Percentiles rank a stretch among this genome's conserved stretches.
Conservation (phyloP, 2,113 vertebrate species). For the Ondatra zibethicus region DNA sequence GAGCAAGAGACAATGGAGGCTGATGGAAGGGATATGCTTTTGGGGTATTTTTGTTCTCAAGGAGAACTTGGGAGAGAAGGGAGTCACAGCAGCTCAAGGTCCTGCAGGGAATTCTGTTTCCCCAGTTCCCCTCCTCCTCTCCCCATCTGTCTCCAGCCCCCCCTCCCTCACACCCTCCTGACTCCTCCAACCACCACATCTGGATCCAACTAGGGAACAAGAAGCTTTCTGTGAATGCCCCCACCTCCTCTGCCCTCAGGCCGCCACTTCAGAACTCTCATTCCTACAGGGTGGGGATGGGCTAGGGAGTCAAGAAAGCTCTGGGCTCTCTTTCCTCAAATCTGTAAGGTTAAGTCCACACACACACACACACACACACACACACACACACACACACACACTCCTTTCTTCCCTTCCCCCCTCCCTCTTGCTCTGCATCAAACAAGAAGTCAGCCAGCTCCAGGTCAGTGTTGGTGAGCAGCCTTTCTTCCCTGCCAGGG, state of each 20-base stretch:
- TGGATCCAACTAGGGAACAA: conserved; percentile 85
- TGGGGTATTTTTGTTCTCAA: neutral
- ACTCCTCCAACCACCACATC: conserved; percentile 76
- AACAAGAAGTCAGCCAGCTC: neutral
- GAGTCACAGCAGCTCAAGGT: neutral
- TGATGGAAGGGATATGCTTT: neutral
- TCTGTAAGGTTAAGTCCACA: neutral
- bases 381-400: neutral
- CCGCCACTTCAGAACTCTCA: neutral
- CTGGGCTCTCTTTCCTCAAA: conserved; percentile 13
- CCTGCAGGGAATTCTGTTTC: neutral
- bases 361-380: neutral
- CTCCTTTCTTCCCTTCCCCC: neutral
- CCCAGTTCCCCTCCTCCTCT: neutral
- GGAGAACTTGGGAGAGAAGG: neutral
- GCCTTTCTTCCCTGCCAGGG: neutral
- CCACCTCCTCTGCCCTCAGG: conserved; percentile 55
- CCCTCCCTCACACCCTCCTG: neutral
- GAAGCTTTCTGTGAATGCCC: conserved; percentile 70
- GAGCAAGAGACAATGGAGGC: neutral
- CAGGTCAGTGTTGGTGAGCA: neutral
- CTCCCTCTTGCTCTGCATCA: neutral
- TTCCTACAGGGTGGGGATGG: conserved; percentile 19
- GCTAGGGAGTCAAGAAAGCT: neutral
- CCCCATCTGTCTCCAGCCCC: neutral